A percentile compares a stretch with the other conserved stretches of the same genome.
phyloP scores from a whole-genome alignment of 2,888 invertebrate species.

The Meandrusa payeni region DNA sequence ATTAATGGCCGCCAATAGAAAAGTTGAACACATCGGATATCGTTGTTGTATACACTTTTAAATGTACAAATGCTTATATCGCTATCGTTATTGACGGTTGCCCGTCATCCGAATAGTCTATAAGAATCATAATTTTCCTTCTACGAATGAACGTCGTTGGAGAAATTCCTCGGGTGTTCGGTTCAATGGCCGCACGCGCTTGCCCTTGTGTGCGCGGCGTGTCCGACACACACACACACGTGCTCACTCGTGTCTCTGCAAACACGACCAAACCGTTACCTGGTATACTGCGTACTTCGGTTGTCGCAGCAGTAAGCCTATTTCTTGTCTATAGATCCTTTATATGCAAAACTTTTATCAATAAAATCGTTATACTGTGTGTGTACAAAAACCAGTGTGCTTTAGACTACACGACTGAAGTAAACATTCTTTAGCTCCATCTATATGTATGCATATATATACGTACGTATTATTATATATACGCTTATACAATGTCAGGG shows the following conservation, averaged over 20 bases:
- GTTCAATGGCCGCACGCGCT: conserved; percentile 75
- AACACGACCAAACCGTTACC: conserved; percentile 75
- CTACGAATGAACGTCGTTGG: conserved; percentile 60
- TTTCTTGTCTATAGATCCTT: neutral
- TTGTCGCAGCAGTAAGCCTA: conserved; percentile 44
- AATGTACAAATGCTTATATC: too few species aligned
- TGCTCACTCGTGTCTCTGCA: conserved; percentile 59
- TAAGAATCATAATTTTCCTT: conserved; percentile 60
- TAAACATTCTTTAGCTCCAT: too few species aligned
- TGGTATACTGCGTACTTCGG: conserved; percentile 57
- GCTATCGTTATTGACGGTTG: conserved; percentile 24
- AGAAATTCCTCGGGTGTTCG: conserved; percentile 79
- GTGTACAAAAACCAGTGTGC: too few species aligned
- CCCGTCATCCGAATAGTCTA: conserved; percentile 31
- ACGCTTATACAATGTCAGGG: too few species aligned
- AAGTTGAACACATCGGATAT: conserved; percentile 13
- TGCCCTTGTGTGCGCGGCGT: conserved; percentile 62
- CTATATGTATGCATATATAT: too few species aligned
- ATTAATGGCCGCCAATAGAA: conserved; percentile 1
- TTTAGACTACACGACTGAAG: too few species aligned
- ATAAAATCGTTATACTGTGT: too few species aligned
- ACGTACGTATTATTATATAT: too few species aligned
- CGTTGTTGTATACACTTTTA: conserved; percentile 10
- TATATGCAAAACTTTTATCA: neutral
- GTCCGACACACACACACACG: conserved; percentile 65